phyloP scores from a whole-genome alignment of 2,113 vertebrate genomes.

The Nematolebias whitei region DNA sequence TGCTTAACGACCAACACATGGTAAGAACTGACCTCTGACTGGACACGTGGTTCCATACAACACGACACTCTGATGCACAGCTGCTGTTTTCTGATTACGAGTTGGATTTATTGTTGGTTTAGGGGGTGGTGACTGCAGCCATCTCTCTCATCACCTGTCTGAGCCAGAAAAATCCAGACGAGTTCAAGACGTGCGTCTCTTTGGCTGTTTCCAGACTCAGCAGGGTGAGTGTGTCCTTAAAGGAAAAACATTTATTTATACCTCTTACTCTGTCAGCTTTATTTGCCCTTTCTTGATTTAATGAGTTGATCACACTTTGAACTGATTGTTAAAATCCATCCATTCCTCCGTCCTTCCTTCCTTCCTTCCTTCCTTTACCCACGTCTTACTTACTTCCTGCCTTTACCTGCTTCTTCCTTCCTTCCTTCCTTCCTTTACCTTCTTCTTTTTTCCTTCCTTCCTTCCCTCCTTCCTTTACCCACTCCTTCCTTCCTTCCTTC shows the following conservation, averaged over 20 bases:
- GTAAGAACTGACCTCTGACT: conserved; percentile 61
- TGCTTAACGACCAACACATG: conserved; percentile 95
- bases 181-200: conserved; percentile 93
- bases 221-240: conserved; percentile 74
- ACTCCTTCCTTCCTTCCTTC: too few relatives aligned
- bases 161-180: conserved; percentile 93
- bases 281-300: not conserved
- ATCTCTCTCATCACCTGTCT: conserved; percentile 91
- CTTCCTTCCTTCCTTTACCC: too few relatives aligned
- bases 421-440: too few relatives aligned
- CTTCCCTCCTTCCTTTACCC: too few relatives aligned
- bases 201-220: conserved; percentile 90
- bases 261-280: not conserved
- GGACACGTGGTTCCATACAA: not conserved
- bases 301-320: too few relatives aligned
- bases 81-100: not conserved
- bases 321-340: too few relatives aligned
- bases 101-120: not conserved
- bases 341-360: too few relatives aligned
- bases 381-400: too few relatives aligned
- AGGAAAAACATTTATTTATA: not conserved
- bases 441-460: too few relatives aligned
- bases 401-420: too few relatives aligned
- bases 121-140: conserved; percentile 93
- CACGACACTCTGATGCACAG: not conserved